Conservation (phyloP, 1,140 invertebrate genomes). For the Drosophila nigrodunni region DNA sequence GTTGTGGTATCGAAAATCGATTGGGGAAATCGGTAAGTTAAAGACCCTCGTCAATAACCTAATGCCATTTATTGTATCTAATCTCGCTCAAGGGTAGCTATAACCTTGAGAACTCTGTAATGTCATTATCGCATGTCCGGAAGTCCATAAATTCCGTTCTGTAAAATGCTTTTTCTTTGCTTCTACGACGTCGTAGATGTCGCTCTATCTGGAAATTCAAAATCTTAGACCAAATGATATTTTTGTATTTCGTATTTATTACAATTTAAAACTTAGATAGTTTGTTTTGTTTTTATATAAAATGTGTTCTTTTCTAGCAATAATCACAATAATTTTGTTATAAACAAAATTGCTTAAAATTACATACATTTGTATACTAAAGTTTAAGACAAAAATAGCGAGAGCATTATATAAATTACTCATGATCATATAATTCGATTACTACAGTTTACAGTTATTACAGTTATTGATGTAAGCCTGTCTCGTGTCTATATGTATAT, state of each 20-base stretch:
- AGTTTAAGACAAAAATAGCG: constrained; percentile 81
- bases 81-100: too few relatives aligned
- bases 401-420: constrained; percentile 60
- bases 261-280: constrained; percentile 79
- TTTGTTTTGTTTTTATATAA: constrained; percentile 57
- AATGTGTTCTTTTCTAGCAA: constrained; percentile 83
- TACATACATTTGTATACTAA: constrained; percentile 78
- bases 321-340: constrained; percentile 84
- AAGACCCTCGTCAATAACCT: neutral
- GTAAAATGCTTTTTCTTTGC: neutral
- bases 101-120: too few relatives aligned
- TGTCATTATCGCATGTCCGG: too few relatives aligned
- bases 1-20: constrained; percentile 96
- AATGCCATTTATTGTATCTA: too few relatives aligned
- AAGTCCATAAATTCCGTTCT: neutral
- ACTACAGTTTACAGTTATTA: constrained; percentile 68
- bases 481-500: constrained; percentile 21
- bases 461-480: constrained; percentile 27
- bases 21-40: constrained; percentile 96
- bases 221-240: neutral
- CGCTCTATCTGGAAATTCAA: too few relatives aligned
- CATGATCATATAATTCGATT: constrained; percentile 65
- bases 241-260: constrained; percentile 69
- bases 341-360: constrained; percentile 82
- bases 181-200: too few relatives aligned